Evolutionary conservation across 2,113 vertebrate species (phyloP), one percentile per base, ranked within the genome.

Genomic region (Ahaetulla prasina): DNA sequence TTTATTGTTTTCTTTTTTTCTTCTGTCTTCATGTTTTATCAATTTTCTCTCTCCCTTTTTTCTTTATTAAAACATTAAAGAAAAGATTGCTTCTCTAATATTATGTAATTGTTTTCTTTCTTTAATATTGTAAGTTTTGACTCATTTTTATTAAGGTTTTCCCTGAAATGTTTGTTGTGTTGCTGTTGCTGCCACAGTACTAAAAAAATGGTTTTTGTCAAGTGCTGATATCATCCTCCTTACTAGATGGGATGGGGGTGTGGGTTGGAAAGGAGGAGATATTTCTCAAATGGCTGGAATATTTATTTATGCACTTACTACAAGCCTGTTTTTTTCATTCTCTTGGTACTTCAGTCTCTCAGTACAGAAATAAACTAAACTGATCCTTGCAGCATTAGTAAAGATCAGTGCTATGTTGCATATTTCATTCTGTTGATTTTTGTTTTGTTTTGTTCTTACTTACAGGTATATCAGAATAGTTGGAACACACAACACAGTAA

Each of bases 401-500:
- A 49, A 30, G 8, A 60, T 60, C 14, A 14, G 25, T 85, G 0
- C 88, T 90, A 90, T 89, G 90, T 47, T 63, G 23, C 57, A 53
- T 30, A 92, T 30, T 92, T 93, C 2, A 80, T 80, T 80, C 35
- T 80, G 35, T 43, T 80, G 18, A 43, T 80, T 80, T 39, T 43
- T 93, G 27, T 30, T 68, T 35, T 27, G 95, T 89, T 84, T 94
- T 35, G 93, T 87, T 95, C 94, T 95, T 22, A 84, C 89, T 47
- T 68, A 0, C 95, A 99, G 99, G 96, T 99, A 99, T 90, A 98
- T 99, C 95, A 98, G 99, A 95, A 98, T 99, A 54, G 99, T 99
- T 92, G 99, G 99, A 60, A 99, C 99, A 12, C 99, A 99, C 96
- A 99, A 99, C 96, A 99, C 99, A 0, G 99, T 99, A 95, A 99